A percentile compares a stretch with the other conserved stretches of the same genome.
These are phyloP conservation scores for Ctenoplectra terminalis DNA, from an alignment of 1,140 invertebrate species.

Conservation along the genomic window DNA sequence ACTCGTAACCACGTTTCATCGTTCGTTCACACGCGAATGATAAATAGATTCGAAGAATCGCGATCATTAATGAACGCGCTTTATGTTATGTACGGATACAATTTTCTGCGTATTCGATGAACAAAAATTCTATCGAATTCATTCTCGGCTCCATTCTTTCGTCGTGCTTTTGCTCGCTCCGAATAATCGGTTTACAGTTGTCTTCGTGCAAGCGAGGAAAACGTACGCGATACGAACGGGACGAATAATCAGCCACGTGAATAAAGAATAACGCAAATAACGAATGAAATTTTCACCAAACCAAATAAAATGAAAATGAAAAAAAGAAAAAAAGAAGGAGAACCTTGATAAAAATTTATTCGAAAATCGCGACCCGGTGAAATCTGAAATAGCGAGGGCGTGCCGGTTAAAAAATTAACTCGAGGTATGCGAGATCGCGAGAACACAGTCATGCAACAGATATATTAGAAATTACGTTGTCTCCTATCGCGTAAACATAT, in stretches of 20 bases:
- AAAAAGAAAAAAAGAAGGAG: no score
- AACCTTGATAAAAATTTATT: background rate
- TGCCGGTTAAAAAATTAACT: constrained; percentile 13
- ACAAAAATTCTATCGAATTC: constrained; percentile 10
- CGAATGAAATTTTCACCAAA: constrained; percentile 3
- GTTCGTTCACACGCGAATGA: background rate
- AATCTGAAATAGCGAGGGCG: background rate
- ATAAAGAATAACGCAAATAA: constrained; percentile 17
- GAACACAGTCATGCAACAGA: background rate
- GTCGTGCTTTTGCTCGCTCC: no score
- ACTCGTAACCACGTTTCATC: background rate
- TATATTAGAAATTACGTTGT: constrained; percentile 8
- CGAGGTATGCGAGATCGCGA: constrained; percentile 6
- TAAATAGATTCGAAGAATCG: background rate
- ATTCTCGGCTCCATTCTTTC: background rate
- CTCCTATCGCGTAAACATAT: background rate
- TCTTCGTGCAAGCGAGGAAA: background rate
- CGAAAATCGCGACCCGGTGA: background rate
- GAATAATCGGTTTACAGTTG: background rate
- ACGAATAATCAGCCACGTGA: background rate
- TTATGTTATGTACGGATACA: background rate
- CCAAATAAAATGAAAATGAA: background rate
- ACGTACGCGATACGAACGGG: background rate
- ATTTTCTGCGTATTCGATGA: background rate
- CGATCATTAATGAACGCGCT: background rate